These are phyloP conservation scores for Apodemus agrarius DNA, from an alignment of 2,797 vertebrate species.

Conservation along the genomic window DNA sequence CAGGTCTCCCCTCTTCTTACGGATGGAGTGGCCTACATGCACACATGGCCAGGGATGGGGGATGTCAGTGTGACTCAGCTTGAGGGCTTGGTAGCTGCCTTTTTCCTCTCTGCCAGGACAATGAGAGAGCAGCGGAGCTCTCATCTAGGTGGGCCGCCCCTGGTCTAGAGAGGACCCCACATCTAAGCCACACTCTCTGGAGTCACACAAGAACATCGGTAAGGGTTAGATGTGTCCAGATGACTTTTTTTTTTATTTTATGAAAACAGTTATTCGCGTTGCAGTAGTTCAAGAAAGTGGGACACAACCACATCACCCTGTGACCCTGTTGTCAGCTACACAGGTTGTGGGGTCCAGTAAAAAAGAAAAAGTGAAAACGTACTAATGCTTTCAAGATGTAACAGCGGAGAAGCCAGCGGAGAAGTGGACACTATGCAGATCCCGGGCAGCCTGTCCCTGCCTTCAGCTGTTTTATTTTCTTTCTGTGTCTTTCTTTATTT, in stretches of 20 bases:
- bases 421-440: background rate
- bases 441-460: background rate
- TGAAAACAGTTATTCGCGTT: background rate
- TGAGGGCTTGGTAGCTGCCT: background rate
- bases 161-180: background rate
- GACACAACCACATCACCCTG: background rate
- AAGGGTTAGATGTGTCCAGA: background rate
- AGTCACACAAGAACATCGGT: background rate
- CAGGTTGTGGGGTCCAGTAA: background rate
- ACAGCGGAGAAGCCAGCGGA: too few species aligned
- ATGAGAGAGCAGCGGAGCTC: background rate
- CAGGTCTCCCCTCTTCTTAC: background rate
- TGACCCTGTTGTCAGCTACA: background rate
- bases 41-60: background rate
- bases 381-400: background rate
- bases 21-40: background rate
- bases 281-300: background rate
- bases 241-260: background rate
- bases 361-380: conserved; percentile 27
- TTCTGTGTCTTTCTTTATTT: background rate
- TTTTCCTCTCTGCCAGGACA: background rate
- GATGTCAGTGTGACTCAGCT: background rate
- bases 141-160: too few species aligned
- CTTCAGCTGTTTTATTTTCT: background rate
- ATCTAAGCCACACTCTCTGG: background rate